Conservation (phyloP, 2,113 vertebrate species). For the Varanus salvator region DNA sequence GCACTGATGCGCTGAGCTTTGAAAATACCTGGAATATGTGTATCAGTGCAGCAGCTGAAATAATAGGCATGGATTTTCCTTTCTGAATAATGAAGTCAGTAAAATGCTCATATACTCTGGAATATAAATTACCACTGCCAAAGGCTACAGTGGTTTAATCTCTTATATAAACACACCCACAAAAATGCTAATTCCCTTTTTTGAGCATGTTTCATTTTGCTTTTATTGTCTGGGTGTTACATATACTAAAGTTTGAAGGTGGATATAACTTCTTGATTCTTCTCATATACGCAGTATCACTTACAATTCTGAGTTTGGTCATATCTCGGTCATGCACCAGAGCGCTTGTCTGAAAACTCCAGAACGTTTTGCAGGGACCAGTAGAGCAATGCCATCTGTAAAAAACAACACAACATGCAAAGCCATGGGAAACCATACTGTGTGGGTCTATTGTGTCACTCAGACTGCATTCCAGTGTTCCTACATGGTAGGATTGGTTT, state of each 20-base stretch:
- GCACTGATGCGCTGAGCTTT: constrained; percentile 34
- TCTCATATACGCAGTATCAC: not conserved
- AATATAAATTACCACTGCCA: constrained; percentile 58
- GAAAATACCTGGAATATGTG: constrained; percentile 52
- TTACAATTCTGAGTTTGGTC: not conserved
- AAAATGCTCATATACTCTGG: constrained; percentile 61
- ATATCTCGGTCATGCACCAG: not conserved
- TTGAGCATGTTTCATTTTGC: constrained; percentile 28
- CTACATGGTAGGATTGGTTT: too few relatives aligned
- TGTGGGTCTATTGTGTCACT: too few relatives aligned
- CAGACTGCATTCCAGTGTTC: too few relatives aligned
- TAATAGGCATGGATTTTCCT: constrained; percentile 63
- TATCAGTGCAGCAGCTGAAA: constrained; percentile 41
- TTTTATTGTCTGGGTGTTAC: constrained; percentile 1
- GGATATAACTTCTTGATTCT: not conserved
- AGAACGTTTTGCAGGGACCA: not conserved
- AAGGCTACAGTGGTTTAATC: constrained; percentile 44
- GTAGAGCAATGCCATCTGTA: not conserved
- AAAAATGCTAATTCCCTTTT: constrained; percentile 12
- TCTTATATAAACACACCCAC: constrained; percentile 53
- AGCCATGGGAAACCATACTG: too few relatives aligned
- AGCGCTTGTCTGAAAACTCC: not conserved
- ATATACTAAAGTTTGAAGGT: constrained; percentile 20
- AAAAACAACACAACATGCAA: not conserved
- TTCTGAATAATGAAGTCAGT: constrained; percentile 62